Evolutionary conservation across 2,113 vertebrate species (phyloP), one percentile per base, ranked within the genome.

Genomic region (Talpa occidentalis): DNA sequence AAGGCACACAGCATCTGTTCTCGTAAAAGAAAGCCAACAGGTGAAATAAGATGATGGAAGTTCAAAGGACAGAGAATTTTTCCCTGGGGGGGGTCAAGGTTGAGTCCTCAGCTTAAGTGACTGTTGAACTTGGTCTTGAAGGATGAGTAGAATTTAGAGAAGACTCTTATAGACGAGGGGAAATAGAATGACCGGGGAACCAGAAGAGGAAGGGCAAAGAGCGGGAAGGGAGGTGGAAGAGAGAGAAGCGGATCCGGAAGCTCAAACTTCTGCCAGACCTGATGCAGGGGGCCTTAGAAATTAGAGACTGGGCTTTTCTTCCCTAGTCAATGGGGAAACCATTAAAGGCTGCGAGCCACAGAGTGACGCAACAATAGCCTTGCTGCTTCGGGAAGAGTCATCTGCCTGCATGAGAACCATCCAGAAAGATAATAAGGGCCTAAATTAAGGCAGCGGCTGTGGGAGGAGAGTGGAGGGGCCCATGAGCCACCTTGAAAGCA

Each of bases 71-170:
- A 44, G 37, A 66, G 24, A 56, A 2, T 10, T 74, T 78, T 80
- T 62, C 82, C 59, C 24, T 12, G 30, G 35, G 5, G 5, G 60
- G 17, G 2, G 11, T 81, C 82, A 37, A 32, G 28, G 4, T 81
- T 21, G 30, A 78, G 19, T 24, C 16, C 21, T 10, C 40, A 28
- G 35, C 67, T 56, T 3, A 62, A 56, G 47, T n/a, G 67, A 24
- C n/a, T 67, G 89, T 69, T 85, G 56, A 83, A 69, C 79, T 56
- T 90, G 54, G 26, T 69, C 81, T 88, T 35, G 28, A 73, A 67
- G 19, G 72, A 49, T 54, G 8, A 60, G 6, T n/a, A 32, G 47
- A 26, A 24, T 73, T 70, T 47, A 76, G n/a, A 35, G 10, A 30
- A 56, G 47, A 81, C 10, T 26, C 1, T 67, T 54, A 84, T n/a